A percentile compares a stretch with the other conserved stretches of the same genome.
Conservation (phyloP, 2,888 invertebrate species). For the Crematogaster levior region DNA sequence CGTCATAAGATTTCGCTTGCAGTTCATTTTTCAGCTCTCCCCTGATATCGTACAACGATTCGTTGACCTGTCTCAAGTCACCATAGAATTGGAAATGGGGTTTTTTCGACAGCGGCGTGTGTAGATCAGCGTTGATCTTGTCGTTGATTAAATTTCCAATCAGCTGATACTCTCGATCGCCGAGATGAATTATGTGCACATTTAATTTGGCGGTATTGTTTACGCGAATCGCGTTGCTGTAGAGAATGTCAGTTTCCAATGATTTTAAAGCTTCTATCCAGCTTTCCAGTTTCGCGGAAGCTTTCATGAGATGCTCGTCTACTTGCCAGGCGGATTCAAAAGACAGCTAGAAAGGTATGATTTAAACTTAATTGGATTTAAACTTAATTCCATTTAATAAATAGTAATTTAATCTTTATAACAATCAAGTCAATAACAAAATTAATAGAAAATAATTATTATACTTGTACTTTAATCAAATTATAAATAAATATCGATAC, state of each 20-base stretch:
- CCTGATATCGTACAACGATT: constrained; percentile 64
- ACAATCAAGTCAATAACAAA: background rate
- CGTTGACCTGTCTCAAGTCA: constrained; percentile 61
- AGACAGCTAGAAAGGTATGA: constrained; percentile 74
- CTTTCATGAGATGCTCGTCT: constrained; percentile 78
- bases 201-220: constrained; percentile 73
- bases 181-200: constrained; percentile 71
- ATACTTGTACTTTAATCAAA: background rate
- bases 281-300: constrained; percentile 80
- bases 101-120: constrained; percentile 66
- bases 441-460: background rate
- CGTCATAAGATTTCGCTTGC: constrained; percentile 50
- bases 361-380: constrained; percentile 46
- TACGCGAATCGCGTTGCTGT: constrained; percentile 71
- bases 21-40: constrained; percentile 76
- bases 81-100: constrained; percentile 77
- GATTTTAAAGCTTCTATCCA: constrained; percentile 83
- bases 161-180: constrained; percentile 73
- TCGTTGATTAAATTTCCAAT: constrained; percentile 68
- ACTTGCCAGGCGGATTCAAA: constrained; percentile 82
- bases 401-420: background rate
- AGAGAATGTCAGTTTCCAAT: constrained; percentile 77
- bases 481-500: constrained; percentile 46
- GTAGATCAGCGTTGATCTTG: constrained; percentile 68
- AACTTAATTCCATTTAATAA: background rate